These are phyloP conservation scores for Mesocentrotus franciscanus DNA, from an alignment of 53 echinoderm and acorn worm species.

Conservation along the genomic window DNA sequence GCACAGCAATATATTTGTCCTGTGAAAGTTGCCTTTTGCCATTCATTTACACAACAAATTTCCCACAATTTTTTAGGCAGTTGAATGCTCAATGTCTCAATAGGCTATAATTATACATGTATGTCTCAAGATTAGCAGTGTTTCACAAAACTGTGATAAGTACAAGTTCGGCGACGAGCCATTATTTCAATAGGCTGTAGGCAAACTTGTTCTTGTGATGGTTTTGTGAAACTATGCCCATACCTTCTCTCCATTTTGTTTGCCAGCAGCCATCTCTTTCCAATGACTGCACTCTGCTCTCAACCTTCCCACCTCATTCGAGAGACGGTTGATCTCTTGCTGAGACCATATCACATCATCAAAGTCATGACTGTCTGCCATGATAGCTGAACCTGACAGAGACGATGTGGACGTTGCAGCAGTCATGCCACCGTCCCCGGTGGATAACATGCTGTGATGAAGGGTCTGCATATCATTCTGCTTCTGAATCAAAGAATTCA, in stretches of 20 bases:
- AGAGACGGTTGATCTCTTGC: conserved; percentile 91
- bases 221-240: neutral
- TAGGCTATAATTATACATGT: too few relatives aligned
- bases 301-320: conserved; percentile 78
- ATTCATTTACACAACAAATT: too few relatives aligned
- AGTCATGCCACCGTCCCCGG: conserved; percentile 69
- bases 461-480: conserved; percentile 86
- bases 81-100: too few relatives aligned
- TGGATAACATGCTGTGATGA: conserved; percentile 80
- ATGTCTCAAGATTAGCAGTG: neutral
- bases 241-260: conserved; percentile 49
- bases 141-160: conserved; percentile 10
- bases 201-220: too few relatives aligned
- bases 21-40: too few relatives aligned
- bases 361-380: conserved; percentile 88
- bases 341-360: conserved; percentile 96
- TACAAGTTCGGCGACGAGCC: neutral
- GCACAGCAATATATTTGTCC: too few relatives aligned
- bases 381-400: conserved; percentile 79
- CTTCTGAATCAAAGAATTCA: conserved; percentile 83
- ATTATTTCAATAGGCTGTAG: too few relatives aligned
- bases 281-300: conserved; percentile 86
- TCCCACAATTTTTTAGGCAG: too few relatives aligned
- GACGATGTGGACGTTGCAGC: conserved; percentile 93
- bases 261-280: conserved; percentile 78